Base-by-base conservation (phyloP, 2,888 invertebrate genomes). In the Pyrgus malvae region DNA sequence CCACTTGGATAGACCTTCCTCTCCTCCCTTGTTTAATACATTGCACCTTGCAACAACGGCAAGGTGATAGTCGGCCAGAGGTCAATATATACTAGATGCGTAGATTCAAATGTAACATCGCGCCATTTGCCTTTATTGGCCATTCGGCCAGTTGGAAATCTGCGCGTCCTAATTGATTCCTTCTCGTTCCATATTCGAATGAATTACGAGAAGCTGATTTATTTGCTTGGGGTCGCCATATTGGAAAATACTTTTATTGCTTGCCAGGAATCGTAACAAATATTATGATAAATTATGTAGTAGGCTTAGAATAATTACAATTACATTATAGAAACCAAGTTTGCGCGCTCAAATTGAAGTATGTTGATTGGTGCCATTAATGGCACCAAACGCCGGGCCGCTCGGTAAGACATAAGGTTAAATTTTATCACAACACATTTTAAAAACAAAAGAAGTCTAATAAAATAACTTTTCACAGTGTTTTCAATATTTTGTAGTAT, bases 121-220 rank as follows among this genome's bases (percentile, higher is more conserved):
- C 69, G 65, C 82, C 82, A 83, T 88, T 88, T 83, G 72, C 75
- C 65, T 86, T 83, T 83, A 84, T 85, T 82, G 80, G 77, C 80
- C 78, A 74, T 84, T 84, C 78, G 83, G 78, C 77, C 80, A 79
- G 78, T 77, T 78, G 69, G 71, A 75, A 79, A 78, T 80, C 72
- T 74, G 70, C 69, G 72, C 72, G 70, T 72, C 79, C 81, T 83
- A 81, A 84, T 81, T 83, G 82, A 80, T 82, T 81, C 69, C 66
- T 70, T 69, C 74, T 70, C 70, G 68, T 70, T 75, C 70, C 66
- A 69, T 71, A 69, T 71, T 70, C 68, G 64, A 75, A 76, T 77
- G 71, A 72, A 76, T 79, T 72, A 66, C 57, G 61, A 58, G 62
- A 69, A 73, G 61, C 60, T 42, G 51, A 48, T 46, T 46, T 59